Percentiles rank a stretch among this genome's conserved stretches.
phyloP scores from a whole-genome alignment of 2,888 invertebrate species.

The Hypsopygia costalis region DNA sequence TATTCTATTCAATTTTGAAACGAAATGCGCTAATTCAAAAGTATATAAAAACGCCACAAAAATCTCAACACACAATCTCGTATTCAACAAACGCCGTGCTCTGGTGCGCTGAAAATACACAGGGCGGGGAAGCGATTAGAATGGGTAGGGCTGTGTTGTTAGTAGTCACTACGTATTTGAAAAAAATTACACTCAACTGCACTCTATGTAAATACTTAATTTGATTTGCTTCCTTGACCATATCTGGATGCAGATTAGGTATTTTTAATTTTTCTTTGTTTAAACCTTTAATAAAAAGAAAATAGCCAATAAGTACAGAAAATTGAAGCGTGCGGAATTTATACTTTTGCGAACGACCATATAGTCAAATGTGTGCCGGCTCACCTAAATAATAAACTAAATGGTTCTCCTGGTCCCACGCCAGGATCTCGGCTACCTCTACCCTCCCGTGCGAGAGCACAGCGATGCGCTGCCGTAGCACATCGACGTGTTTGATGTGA shows the following conservation, averaged over 20 bases:
- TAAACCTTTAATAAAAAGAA: constrained; percentile 62
- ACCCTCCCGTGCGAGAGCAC: constrained; percentile 92
- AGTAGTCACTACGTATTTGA: constrained; percentile 30
- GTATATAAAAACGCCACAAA: constrained; percentile 3
- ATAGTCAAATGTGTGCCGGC: constrained; percentile 7
- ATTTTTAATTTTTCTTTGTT: constrained; percentile 52
- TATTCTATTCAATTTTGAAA: constrained; percentile 11
- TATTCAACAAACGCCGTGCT: background rate
- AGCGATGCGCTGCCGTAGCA: constrained; percentile 90
- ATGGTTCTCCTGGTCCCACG: constrained; percentile 92
- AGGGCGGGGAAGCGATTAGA: background rate
- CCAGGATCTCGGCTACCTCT: constrained; percentile 90
- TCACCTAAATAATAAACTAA: constrained; percentile 86
- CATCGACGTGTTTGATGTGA: constrained; percentile 93
- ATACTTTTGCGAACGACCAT: background rate
- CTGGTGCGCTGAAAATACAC: background rate
- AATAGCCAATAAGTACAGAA: constrained; percentile 21
- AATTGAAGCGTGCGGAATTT: constrained; percentile 2
- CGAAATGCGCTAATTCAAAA: constrained; percentile 2
- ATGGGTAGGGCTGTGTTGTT: constrained; percentile 21
- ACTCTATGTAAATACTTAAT: constrained; percentile 72
- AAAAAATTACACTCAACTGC: constrained; percentile 55
- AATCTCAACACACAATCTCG: constrained; percentile 2
- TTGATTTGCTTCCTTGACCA: constrained; percentile 65
- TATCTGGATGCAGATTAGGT: constrained; percentile 63